phyloP scores from a whole-genome alignment of 2,888 invertebrate species.

The Chalcosyrphus nemorum region DNA sequence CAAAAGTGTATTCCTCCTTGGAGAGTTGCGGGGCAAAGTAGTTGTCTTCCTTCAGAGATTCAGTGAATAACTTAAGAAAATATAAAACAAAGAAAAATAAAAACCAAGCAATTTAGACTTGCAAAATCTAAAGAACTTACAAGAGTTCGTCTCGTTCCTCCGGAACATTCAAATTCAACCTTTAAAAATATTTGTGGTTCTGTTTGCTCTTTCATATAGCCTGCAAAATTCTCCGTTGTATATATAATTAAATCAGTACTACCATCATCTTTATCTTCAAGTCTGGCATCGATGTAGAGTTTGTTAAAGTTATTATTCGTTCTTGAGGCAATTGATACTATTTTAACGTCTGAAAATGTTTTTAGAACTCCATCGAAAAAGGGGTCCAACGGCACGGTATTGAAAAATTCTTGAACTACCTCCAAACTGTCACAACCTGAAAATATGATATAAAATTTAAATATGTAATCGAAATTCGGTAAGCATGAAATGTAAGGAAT shows the following conservation, averaged over 20 bases:
- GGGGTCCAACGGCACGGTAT: constrained; percentile 8
- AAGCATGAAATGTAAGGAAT: too few species aligned
- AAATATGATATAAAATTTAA: neutral
- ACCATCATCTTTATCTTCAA: constrained; percentile 49
- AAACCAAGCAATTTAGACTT: neutral
- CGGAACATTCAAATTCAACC: constrained; percentile 71
- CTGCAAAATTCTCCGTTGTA: constrained; percentile 74
- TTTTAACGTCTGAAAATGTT: constrained; percentile 63
- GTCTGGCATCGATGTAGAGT: constrained; percentile 75
- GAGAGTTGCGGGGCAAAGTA: constrained; percentile 75
- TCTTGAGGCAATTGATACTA: constrained; percentile 61
- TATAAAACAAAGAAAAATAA: too few species aligned
- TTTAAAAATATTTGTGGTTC: constrained; percentile 67
- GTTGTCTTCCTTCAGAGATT: constrained; percentile 74
- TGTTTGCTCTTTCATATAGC: constrained; percentile 74
- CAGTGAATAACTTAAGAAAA: constrained; percentile 72
- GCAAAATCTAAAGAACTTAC: constrained; percentile 37
- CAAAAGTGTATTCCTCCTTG: constrained; percentile 72
- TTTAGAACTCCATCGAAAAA: constrained; percentile 18
- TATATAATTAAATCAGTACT: constrained; percentile 64
- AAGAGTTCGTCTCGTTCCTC: constrained; percentile 64
- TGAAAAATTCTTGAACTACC: neutral
- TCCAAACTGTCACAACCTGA: constrained; percentile 15
- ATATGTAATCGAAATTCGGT: too few species aligned
- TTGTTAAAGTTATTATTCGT: constrained; percentile 73